These are phyloP conservation scores for Ochotona curzoniae DNA, from an alignment of 2,113 vertebrate species.

Conservation along the genomic window DNA sequence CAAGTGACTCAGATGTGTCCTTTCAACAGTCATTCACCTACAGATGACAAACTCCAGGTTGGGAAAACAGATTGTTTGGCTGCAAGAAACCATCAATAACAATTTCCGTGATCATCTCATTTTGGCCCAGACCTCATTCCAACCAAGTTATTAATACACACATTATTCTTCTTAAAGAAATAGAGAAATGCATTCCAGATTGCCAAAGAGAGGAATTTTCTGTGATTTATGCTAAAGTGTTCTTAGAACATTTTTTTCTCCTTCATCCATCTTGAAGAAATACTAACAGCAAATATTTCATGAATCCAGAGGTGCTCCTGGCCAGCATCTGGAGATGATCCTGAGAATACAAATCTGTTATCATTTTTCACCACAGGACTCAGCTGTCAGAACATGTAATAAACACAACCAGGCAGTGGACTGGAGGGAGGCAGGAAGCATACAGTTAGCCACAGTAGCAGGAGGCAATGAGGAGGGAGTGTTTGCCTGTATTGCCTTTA, in stretches of 20 bases:
- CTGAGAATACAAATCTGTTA: conserved; percentile 79
- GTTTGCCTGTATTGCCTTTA: neutral
- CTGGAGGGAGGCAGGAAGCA: conserved; percentile 1
- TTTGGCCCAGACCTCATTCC: conserved; percentile 68
- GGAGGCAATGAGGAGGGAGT: neutral
- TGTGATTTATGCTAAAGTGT: conserved; percentile 77
- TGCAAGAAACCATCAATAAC: conserved; percentile 77
- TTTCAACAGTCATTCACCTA: conserved; percentile 53
- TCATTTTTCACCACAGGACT: conserved; percentile 75
- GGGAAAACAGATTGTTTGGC: conserved; percentile 63
- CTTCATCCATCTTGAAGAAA: conserved; percentile 79
- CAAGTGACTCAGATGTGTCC: conserved; percentile 43
- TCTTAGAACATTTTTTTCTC: conserved; percentile 67
- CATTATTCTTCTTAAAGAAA: conserved; percentile 83
- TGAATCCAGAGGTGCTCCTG: conserved; percentile 79
- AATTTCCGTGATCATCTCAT: conserved; percentile 72
- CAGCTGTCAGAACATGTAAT: conserved; percentile 73
- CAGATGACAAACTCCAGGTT: conserved; percentile 73
- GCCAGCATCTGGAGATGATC: conserved; percentile 82
- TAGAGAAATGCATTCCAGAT: conserved; percentile 81
- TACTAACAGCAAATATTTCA: conserved; percentile 80
- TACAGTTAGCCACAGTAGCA: neutral
- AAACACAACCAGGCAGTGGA: conserved; percentile 56
- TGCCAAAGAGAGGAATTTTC: conserved; percentile 78
- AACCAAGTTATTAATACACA: conserved; percentile 77